A percentile compares a stretch with the other conserved stretches of the same genome.
Conservation (phyloP, 2,797 vertebrate genomes). For the Liparis tanakae region DNA sequence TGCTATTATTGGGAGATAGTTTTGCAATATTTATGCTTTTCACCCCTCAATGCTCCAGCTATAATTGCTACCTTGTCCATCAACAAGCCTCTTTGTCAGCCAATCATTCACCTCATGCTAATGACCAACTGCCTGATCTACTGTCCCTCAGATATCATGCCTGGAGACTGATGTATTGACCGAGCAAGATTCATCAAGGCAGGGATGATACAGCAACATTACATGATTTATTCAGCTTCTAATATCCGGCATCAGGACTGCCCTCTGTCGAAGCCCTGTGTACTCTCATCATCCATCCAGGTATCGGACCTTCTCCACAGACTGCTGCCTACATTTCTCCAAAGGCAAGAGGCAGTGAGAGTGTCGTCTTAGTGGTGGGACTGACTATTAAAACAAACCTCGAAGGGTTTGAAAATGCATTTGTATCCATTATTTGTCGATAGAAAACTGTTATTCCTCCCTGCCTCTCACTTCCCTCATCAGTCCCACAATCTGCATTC, state of each 20-base stretch:
- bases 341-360: constrained; percentile 31
- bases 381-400: constrained; percentile 45
- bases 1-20: constrained; percentile 58
- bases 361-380: constrained; percentile 39
- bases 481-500: constrained; percentile 52
- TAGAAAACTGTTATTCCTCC: constrained; percentile 26
- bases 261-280: constrained; percentile 39
- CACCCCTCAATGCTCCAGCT: constrained; percentile 49
- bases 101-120: constrained; percentile 79
- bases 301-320: constrained; percentile 58
- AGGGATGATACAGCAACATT: constrained; percentile 83
- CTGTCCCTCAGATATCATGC: constrained; percentile 75
- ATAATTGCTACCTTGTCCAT: constrained; percentile 32
- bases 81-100: constrained; percentile 58
- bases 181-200: constrained; percentile 77
- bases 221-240: constrained; percentile 82
- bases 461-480: constrained; percentile 17
- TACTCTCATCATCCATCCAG: constrained; percentile 70
- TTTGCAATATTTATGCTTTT: constrained; percentile 68
- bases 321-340: constrained; percentile 52
- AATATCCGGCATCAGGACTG: constrained; percentile 74
- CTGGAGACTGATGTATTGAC: constrained; percentile 83
- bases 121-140: constrained; percentile 68
- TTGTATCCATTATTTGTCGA: constrained; percentile 39
- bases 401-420: constrained; percentile 25